Conservation (phyloP, 35 echinoderm and acorn worm species). For the Ophioderma brevispina region DNA sequence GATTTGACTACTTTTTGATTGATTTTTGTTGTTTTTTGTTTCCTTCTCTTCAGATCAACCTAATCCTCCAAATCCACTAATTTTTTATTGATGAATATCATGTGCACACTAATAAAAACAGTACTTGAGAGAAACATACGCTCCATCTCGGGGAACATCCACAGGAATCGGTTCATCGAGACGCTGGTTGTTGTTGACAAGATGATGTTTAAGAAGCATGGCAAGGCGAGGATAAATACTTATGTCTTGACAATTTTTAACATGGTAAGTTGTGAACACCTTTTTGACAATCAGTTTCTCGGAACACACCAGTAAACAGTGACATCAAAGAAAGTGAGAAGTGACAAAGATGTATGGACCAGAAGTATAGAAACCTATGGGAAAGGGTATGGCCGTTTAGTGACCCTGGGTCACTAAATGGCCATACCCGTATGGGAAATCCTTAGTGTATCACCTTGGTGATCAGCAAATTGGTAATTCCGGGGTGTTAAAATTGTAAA, state of each 20-base stretch:
- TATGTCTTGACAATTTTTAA: conserved; percentile 88
- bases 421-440: too few relatives aligned
- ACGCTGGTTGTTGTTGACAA: conserved; percentile 87
- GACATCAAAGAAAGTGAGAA: too few relatives aligned
- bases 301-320: too few relatives aligned
- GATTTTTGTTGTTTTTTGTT: neutral
- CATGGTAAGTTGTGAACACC: conserved; percentile 60
- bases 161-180: conserved; percentile 78
- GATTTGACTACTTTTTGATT: too few relatives aligned
- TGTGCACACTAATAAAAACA: neutral
- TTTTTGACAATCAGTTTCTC: too few relatives aligned
- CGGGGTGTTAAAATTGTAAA: too few relatives aligned
- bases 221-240: conserved; percentile 73
- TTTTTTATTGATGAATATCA: conserved; percentile 76
- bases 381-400: too few relatives aligned
- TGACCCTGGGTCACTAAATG: too few relatives aligned
- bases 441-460: too few relatives aligned
- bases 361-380: too few relatives aligned
- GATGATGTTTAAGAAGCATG: conserved; percentile 77
- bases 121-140: conserved; percentile 40
- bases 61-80: conserved; percentile 61
- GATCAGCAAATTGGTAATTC: too few relatives aligned
- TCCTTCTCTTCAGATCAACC: conserved; percentile 74
- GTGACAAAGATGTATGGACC: too few relatives aligned
- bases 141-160: conserved; percentile 75